These are phyloP conservation scores for Champsocephalus gunnari DNA, from an alignment of 2,797 vertebrate genomes.

Conservation along the genomic window DNA sequence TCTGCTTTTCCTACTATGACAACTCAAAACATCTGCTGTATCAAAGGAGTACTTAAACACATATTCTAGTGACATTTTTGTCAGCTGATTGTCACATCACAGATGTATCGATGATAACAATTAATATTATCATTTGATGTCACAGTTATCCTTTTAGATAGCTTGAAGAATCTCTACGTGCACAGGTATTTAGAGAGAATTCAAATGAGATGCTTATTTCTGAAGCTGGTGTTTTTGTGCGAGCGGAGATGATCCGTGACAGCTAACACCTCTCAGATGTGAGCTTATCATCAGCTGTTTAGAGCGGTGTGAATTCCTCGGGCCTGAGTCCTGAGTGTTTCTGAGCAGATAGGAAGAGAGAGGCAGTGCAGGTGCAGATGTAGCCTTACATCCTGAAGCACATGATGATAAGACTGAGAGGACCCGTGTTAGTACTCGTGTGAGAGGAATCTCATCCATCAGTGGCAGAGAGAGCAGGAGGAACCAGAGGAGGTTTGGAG, in stretches of 20 bases:
- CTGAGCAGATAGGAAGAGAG: conserved; percentile 44
- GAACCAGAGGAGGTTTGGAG: not conserved
- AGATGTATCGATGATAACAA: not conserved
- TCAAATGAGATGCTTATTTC: conserved; percentile 36
- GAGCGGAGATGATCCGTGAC: conserved; percentile 55
- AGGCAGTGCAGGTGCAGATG: conserved; percentile 73
- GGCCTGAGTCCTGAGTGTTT: conserved; percentile 47
- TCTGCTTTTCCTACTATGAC: too few species aligned
- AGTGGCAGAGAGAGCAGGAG: conserved; percentile 1
- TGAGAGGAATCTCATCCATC: conserved; percentile 44
- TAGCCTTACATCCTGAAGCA: conserved; percentile 59
- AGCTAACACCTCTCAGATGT: conserved; percentile 59
- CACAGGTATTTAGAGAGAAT: not conserved
- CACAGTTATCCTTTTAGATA: not conserved
- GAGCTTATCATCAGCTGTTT: conserved; percentile 79
- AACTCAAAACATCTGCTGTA: too few species aligned
- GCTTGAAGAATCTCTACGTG: conserved; percentile 6
- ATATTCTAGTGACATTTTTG: too few species aligned
- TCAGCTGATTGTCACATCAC: too few species aligned
- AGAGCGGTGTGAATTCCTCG: conserved; percentile 66
- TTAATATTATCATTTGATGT: not conserved
- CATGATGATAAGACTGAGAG: conserved; percentile 64
- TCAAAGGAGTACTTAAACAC: too few species aligned
- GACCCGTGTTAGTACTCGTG: conserved; percentile 39
- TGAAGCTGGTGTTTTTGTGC: conserved; percentile 51